phyloP scores from a whole-genome alignment of 2,113 vertebrate species.

The Setophaga kirtlandii region DNA sequence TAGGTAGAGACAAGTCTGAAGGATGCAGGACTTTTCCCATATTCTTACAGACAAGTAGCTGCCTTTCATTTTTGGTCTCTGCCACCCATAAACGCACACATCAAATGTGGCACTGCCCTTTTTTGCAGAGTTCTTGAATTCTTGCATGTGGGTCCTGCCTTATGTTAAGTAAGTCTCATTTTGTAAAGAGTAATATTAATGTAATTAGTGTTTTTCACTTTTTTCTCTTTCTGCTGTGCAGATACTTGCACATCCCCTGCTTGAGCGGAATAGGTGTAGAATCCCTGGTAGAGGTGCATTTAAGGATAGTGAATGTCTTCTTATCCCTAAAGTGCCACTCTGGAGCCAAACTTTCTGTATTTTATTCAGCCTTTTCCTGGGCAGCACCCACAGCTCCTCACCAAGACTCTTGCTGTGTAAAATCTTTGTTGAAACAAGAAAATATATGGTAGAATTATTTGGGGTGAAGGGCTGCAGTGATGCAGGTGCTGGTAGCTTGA shows the following conservation, averaged over 20 bases:
- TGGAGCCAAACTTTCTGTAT: neutral
- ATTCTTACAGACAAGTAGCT: conserved; percentile 75
- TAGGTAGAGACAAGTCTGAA: conserved; percentile 56
- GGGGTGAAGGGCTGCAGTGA: neutral
- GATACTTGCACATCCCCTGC: neutral
- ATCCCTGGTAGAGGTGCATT: neutral
- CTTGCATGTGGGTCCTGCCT: conserved; percentile 62
- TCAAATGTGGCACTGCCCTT: conserved; percentile 79
- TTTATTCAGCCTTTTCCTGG: neutral
- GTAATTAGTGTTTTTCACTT: conserved; percentile 6
- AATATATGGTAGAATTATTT: neutral
- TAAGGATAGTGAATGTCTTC: neutral
- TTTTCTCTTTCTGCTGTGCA: neutral
- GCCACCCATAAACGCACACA: conserved; percentile 68
- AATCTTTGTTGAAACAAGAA: neutral
- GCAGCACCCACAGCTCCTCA: neutral
- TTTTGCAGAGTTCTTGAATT: conserved; percentile 73
- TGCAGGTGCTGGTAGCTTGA: neutral
- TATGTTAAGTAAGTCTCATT: conserved; percentile 76
- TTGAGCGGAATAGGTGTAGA: neutral
- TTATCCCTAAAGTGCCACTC: neutral
- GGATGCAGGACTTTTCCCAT: conserved; percentile 62
- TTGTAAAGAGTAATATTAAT: conserved; percentile 69
- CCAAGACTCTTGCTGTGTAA: neutral
- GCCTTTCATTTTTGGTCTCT: conserved; percentile 76